These are phyloP conservation scores for Porites australiensis DNA, from an alignment of 64 coral and sea anemone species.

Conservation along the genomic window DNA sequence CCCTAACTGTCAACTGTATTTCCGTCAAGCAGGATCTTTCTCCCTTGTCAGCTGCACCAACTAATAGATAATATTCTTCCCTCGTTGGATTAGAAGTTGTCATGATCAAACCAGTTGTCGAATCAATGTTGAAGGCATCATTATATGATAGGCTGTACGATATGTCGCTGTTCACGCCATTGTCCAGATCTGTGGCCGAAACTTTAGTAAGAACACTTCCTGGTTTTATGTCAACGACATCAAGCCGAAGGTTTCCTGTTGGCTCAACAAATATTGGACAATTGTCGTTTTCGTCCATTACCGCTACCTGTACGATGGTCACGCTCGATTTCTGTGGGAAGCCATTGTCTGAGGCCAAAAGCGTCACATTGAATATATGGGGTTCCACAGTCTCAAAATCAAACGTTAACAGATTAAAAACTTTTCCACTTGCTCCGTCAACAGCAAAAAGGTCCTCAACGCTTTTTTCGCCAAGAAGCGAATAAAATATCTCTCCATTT, in stretches of 20 bases:
- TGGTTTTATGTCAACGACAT: neutral
- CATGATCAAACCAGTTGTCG: slow-evolving; percentile 26
- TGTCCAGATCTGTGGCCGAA: slow-evolving; percentile 39
- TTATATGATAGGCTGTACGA: slow-evolving; percentile 19
- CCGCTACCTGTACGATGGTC: slow-evolving; percentile 2
- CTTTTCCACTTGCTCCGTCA: slow-evolving; percentile 25
- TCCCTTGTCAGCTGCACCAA: slow-evolving; percentile 35
- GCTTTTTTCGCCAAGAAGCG: neutral
- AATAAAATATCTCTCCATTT: slow-evolving; percentile 80
- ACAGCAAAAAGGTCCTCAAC: slow-evolving; percentile 5
- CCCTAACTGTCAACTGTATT: neutral
- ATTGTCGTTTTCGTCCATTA: slow-evolving; percentile 53
- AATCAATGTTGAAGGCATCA: slow-evolving; percentile 24
- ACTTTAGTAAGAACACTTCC: neutral
- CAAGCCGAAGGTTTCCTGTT: slow-evolving; percentile 7
- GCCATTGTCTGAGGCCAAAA: slow-evolving; percentile 48
- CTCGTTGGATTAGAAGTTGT: neutral
- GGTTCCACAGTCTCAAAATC: slow-evolving; percentile 11
- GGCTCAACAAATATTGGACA: slow-evolving; percentile 40
- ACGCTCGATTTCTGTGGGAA: slow-evolving; percentile 26
- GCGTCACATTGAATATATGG: neutral
- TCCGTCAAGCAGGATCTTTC: slow-evolving; percentile 21
- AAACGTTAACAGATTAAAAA: neutral
- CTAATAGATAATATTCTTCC: neutral
- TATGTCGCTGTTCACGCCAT: slow-evolving; percentile 41